A percentile compares a stretch with the other conserved stretches of the same genome.
phyloP scores from a whole-genome alignment of 2,888 invertebrate genomes.

The Chromoteleia sp. region DNA sequence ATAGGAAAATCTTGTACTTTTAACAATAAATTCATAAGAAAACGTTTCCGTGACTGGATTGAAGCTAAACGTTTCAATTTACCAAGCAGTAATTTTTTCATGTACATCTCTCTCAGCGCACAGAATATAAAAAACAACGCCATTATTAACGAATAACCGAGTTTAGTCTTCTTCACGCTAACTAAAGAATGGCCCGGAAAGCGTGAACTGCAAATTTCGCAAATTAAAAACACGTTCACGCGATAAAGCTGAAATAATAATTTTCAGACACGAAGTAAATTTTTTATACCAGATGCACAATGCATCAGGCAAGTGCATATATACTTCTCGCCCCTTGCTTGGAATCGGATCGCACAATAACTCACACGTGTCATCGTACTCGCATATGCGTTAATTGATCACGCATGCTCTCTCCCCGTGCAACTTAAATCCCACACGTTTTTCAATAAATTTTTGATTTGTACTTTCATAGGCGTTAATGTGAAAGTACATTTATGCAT shows the following conservation, averaged over 20 bases:
- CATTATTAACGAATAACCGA: too few species aligned
- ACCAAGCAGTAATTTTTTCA: too few species aligned
- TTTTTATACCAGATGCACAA: slow-evolving; percentile 57
- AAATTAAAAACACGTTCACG: background rate
- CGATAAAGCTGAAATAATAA: slow-evolving; percentile 9
- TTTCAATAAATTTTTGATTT: slow-evolving; percentile 64
- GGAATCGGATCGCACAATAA: slow-evolving; percentile 67
- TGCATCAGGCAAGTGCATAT: slow-evolving; percentile 65
- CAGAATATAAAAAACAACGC: too few species aligned
- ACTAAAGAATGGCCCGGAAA: too few species aligned
- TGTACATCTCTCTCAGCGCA: too few species aligned
- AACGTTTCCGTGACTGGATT: too few species aligned
- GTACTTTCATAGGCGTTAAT: slow-evolving; percentile 62
- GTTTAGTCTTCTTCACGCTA: too few species aligned
- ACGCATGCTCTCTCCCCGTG: slow-evolving; percentile 47
- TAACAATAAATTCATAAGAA: too few species aligned
- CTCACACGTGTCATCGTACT: slow-evolving; percentile 68
- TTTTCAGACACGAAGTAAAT: slow-evolving; percentile 33
- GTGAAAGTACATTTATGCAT: slow-evolving; percentile 63
- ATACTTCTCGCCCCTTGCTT: slow-evolving; percentile 52
- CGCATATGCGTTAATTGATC: slow-evolving; percentile 68
- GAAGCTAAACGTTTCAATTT: too few species aligned
- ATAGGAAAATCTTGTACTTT: too few species aligned
- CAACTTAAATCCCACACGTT: slow-evolving; percentile 49
- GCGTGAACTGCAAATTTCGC: too few species aligned